These are phyloP conservation scores for Tinea pellionella DNA, from an alignment of 2,888 invertebrate genomes.

Conservation along the genomic window DNA sequence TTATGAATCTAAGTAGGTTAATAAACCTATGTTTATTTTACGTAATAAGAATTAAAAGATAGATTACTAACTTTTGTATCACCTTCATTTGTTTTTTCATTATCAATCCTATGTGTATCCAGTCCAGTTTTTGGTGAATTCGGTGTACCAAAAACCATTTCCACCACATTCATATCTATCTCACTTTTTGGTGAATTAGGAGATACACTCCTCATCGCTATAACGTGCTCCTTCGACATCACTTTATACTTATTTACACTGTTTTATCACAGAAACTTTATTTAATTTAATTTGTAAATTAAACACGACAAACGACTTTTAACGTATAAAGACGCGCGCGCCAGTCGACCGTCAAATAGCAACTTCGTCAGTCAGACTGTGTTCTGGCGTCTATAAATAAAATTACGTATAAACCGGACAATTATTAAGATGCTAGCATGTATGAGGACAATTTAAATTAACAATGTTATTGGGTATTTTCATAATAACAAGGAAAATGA, in stretches of 20 bases:
- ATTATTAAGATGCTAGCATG: neutral
- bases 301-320: neutral
- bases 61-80: neutral
- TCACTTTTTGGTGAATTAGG: conserved; percentile 20
- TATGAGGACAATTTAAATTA: neutral
- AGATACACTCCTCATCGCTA: conserved; percentile 1
- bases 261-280: neutral
- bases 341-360: neutral
- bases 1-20: too few species aligned
- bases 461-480: neutral
- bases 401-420: neutral
- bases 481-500: neutral
- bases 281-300: neutral
- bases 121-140: conserved; percentile 23
- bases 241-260: neutral
- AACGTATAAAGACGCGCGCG: neutral
- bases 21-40: too few species aligned
- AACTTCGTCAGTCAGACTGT: neutral
- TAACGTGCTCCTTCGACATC: conserved; percentile 7
- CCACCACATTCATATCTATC: conserved; percentile 34
- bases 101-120: conserved; percentile 27
- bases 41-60: neutral
- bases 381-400: neutral
- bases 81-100: conserved; percentile 22
- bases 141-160: conserved; percentile 44